These are phyloP conservation scores for Linurgus olivaceus DNA, from an alignment of 2,797 vertebrate genomes.

Conservation along the genomic window DNA sequence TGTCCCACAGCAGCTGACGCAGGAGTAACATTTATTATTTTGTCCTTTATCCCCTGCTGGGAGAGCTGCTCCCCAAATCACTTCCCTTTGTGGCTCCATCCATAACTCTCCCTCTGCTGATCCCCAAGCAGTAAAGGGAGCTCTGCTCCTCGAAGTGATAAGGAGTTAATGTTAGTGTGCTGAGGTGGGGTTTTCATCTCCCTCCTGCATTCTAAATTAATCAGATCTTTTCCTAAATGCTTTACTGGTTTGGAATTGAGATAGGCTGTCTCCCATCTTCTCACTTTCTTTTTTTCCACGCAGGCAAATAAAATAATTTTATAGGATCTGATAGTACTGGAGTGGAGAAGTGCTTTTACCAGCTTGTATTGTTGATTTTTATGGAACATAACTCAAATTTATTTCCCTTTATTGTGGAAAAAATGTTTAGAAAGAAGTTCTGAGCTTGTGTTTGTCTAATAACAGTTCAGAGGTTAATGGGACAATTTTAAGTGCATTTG, in stretches of 20 bases:
- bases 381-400: not conserved
- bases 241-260: not conserved
- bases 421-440: not conserved
- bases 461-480: not conserved
- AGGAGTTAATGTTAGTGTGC: not conserved
- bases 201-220: slow-evolving; percentile 23
- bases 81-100: slow-evolving; percentile 2
- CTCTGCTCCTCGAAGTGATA: not conserved
- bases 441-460: not conserved
- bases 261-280: not conserved
- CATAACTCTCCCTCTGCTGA: not conserved
- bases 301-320: not conserved
- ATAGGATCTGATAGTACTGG: not conserved
- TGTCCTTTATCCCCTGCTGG: not conserved
- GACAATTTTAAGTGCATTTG: not conserved
- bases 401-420: not conserved
- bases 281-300: not conserved
- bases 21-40: not conserved
- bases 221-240: slow-evolving; percentile 16
- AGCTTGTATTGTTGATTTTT: not conserved
- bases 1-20: not conserved
- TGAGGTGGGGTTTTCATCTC: slow-evolving; percentile 1
- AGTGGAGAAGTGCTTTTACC: not conserved
- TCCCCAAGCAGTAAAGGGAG: not conserved
- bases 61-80: not conserved